These are phyloP conservation scores for Lepidocyrtoides sp. DNA, from an alignment of 2,888 invertebrate species.

Conservation along the genomic window DNA sequence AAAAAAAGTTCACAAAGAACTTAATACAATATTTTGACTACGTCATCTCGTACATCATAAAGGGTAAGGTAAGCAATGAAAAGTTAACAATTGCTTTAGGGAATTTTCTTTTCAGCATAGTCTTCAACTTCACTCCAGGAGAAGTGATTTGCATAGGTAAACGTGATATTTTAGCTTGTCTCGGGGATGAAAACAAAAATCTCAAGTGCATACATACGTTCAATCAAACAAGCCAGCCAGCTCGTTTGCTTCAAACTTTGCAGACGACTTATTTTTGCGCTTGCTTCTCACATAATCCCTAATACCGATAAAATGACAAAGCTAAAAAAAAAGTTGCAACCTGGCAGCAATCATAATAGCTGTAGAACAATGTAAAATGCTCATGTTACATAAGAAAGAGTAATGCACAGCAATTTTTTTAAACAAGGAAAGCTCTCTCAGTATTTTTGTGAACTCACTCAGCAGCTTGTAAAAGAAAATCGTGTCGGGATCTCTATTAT, in stretches of 20 bases:
- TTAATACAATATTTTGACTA: neutral
- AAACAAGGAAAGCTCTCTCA: slow-evolving; percentile 12
- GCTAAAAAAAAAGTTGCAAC: slow-evolving; percentile 20
- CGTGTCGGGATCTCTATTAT: neutral
- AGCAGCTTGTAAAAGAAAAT: slow-evolving; percentile 10
- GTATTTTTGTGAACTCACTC: slow-evolving; percentile 31
- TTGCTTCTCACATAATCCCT: neutral
- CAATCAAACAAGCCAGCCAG: neutral
- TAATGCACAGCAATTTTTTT: slow-evolving; percentile 19
- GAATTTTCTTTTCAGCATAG: neutral
- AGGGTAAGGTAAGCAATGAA: neutral
- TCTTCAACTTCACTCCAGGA: slow-evolving; percentile 17
- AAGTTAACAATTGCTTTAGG: neutral
- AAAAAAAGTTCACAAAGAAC: neutral
- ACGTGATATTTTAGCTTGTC: neutral
- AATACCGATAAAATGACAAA: slow-evolving; percentile 23
- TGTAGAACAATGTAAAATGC: slow-evolving; percentile 4
- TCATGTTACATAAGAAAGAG: slow-evolving; percentile 14
- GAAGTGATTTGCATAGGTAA: slow-evolving; percentile 17
- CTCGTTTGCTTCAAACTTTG: neutral
- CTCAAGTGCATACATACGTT: neutral
- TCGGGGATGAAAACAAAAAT: neutral
- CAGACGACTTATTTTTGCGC: neutral
- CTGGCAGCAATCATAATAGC: neutral
- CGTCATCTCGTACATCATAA: neutral